These are phyloP conservation scores for Geotrypetes seraphini DNA, from an alignment of 2,797 vertebrate genomes.

Conservation along the genomic window DNA sequence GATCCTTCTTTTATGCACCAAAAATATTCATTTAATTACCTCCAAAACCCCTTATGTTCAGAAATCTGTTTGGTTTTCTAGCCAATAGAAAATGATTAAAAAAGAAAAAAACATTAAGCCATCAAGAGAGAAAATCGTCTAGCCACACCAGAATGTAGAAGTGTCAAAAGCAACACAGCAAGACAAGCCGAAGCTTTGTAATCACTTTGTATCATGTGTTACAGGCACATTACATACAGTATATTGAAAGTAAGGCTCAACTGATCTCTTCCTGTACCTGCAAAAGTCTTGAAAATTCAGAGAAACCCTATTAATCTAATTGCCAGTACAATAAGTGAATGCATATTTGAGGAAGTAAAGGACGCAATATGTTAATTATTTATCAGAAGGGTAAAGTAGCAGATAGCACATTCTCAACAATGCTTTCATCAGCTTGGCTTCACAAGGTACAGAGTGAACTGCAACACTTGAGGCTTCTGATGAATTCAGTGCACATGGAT, in stretches of 20 bases:
- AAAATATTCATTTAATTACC: too few relatives aligned
- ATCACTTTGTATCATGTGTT: slow-evolving; percentile 29
- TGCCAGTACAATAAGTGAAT: slow-evolving; percentile 36
- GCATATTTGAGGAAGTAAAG: slow-evolving; percentile 39
- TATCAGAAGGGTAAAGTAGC: slow-evolving; percentile 44
- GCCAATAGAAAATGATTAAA: too few relatives aligned
- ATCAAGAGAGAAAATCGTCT: slow-evolving; percentile 4
- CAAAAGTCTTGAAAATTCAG: slow-evolving; percentile 41
- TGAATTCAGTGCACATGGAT: slow-evolving; percentile 12
- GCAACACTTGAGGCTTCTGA: slow-evolving; percentile 16
- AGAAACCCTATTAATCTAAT: slow-evolving; percentile 48
- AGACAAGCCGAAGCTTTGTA: slow-evolving; percentile 24
- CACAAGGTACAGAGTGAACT: slow-evolving; percentile 24
- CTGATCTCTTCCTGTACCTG: slow-evolving; percentile 30
- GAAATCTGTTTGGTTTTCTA: too few relatives aligned
- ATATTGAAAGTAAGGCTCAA: slow-evolving; percentile 36
- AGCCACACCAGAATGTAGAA: not conserved
- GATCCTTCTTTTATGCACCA: too few relatives aligned
- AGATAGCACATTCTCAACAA: slow-evolving; percentile 25
- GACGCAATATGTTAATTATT: slow-evolving; percentile 52
- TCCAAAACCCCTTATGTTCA: too few relatives aligned
- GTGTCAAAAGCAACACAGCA: slow-evolving; percentile 29
- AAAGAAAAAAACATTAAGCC: too few relatives aligned
- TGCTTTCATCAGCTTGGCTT: slow-evolving; percentile 13
- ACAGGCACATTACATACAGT: slow-evolving; percentile 44